Percentiles rank a stretch among this genome's conserved stretches.
These are phyloP conservation scores for Cataglyphis livida DNA, from an alignment of 2,888 invertebrate species.

Conservation along the genomic window DNA sequence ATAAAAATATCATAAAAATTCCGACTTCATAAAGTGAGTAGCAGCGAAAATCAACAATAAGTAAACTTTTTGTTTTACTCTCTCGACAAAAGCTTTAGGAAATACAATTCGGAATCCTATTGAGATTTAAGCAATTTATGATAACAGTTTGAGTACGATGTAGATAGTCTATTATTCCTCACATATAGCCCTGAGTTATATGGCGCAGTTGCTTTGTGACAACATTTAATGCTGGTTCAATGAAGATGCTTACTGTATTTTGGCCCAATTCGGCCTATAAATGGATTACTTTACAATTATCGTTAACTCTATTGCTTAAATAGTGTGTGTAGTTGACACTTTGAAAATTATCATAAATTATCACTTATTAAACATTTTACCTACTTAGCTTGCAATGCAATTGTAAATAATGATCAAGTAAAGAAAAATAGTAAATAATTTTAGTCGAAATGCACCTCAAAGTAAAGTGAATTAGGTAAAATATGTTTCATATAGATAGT, in stretches of 20 bases:
- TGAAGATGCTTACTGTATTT: conserved; percentile 24
- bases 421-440: background rate
- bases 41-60: background rate
- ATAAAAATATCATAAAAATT: conserved; percentile 33
- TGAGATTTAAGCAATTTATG: conserved; percentile 37
- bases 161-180: conserved; percentile 25
- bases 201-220: conserved; percentile 26
- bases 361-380: background rate
- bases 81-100: conserved; percentile 23
- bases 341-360: conserved; percentile 29
- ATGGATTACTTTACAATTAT: conserved; percentile 6
- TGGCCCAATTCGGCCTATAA: conserved; percentile 19
- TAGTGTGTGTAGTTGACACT: background rate
- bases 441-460: background rate
- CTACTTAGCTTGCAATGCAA: background rate
- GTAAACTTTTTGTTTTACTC: background rate
- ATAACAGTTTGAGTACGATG: conserved; percentile 22
- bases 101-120: conserved; percentile 7
- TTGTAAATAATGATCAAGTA: background rate
- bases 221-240: conserved; percentile 26
- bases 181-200: background rate
- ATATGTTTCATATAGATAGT: background rate
- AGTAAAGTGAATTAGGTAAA: background rate
- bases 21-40: background rate
- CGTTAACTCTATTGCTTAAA: conserved; percentile 21